Base-by-base conservation (phyloP, 2,113 vertebrate species). In the Saccopteryx bilineata region DNA sequence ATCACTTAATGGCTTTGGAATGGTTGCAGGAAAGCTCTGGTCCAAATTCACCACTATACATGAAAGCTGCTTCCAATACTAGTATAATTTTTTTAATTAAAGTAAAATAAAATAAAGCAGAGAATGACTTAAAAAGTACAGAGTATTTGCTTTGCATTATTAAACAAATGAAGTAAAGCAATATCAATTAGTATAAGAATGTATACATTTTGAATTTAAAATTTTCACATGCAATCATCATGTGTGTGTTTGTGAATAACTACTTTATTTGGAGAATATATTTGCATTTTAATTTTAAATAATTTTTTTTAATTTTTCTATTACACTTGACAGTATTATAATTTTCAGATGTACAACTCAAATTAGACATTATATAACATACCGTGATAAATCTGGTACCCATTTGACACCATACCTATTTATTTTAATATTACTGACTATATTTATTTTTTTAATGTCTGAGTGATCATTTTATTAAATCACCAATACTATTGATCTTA, bases 81-180 rank as follows among this genome's bases (percentile, higher is more conserved):
- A n/a, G 7, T 48, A 75, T 52, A 46, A 46, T 48, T 52, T 48
- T 74, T 39, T 58, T 66, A 93, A 63, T 46, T 76, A 80, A 65
- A 83, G n/a, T 63, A 54, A 88, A 95, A 84, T 65, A 19, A 28
- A 71, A 54, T 1, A 79, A 79, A 94, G 39, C 26, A 79, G 80
- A 52, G 48, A 76, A 76, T 68, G 23, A 72, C 50, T 39, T 76
- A 46, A 79, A 87, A 65, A 33, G 18, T 61, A 11, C 13, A 13
- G 1, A 81, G 9, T 52, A 46, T 7, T 82, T 85, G 7, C 52
- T 79, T 86, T 86, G 1, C 4, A 68, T 76, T 95, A 78, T 72
- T 26, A 96, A 85, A 56, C 26, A 96, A 81, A 63, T 24, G 4
- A 80, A 9, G 24, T 78, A 0, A 93, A 82, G 5, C 7, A 79